Conservation (phyloP, 2,797 vertebrate species). For the Microcaecilia unicolor region DNA sequence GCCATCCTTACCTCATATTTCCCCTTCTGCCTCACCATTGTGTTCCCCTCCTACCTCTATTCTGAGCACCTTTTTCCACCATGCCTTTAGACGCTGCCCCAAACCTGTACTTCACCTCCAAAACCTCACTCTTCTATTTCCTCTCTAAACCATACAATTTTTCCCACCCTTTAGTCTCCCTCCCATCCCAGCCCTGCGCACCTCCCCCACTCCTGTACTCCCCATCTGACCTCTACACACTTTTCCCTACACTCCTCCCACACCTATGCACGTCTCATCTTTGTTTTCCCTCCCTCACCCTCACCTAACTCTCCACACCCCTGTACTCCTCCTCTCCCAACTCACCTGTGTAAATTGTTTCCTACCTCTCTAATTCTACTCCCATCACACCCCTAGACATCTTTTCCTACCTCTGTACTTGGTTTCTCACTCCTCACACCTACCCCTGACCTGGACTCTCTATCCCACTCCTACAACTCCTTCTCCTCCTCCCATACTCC, state of each 20-base stretch:
- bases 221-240: not conserved
- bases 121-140: too few species aligned
- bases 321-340: not conserved
- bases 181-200: not conserved
- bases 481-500: too few species aligned
- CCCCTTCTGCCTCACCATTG: too few species aligned
- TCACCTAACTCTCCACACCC: not conserved
- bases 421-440: too few species aligned
- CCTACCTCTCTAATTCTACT: not conserved
- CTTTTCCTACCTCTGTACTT: too few species aligned
- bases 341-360: not conserved
- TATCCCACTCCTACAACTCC: too few species aligned
- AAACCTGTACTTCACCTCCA: too few species aligned
- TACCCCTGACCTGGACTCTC: not conserved
- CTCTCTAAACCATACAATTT: too few species aligned
- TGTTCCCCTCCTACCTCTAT: too few species aligned
- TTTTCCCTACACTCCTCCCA: slow-evolving; percentile 1
- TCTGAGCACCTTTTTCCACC: too few species aligned
- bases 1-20: too few species aligned
- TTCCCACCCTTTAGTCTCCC: not conserved
- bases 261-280: not conserved
- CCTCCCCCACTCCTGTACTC: not conserved
- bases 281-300: not conserved
- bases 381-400: not conserved
- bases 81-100: too few species aligned